phyloP scores from a whole-genome alignment of 2,888 invertebrate genomes.

The Drosophila stalkeri region DNA sequence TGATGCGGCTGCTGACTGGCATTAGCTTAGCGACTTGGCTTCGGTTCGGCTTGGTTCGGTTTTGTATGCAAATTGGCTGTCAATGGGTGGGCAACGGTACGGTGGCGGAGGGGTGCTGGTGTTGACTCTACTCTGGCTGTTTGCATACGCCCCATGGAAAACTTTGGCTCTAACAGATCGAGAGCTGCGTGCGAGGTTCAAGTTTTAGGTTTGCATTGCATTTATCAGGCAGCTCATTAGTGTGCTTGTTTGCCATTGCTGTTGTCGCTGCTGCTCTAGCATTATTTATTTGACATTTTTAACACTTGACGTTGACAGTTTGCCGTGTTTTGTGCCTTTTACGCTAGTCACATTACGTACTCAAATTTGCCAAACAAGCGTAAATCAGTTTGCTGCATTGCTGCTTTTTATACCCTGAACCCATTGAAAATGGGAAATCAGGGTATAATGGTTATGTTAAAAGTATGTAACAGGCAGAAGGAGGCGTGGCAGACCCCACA shows the following conservation, averaged over 20 bases:
- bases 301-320: conserved; percentile 67
- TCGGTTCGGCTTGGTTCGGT: conserved; percentile 35
- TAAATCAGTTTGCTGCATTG: conserved; percentile 69
- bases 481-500: too few species aligned
- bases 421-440: too few species aligned
- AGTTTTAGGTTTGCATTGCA: conserved; percentile 56
- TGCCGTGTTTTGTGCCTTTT: conserved; percentile 45
- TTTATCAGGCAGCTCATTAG: conserved; percentile 71
- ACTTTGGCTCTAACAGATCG: conserved; percentile 57
- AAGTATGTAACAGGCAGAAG: too few species aligned
- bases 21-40: conserved; percentile 48
- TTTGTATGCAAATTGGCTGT: conserved; percentile 72
- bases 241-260: conserved; percentile 51
- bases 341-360: conserved; percentile 47
- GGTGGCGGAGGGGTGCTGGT: background rate
- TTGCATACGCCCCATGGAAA: conserved; percentile 34
- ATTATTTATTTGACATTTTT: conserved; percentile 74
- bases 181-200: conserved; percentile 40
- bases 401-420: conserved; percentile 1
- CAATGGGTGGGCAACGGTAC: background rate
- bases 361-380: conserved; percentile 55
- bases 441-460: too few species aligned
- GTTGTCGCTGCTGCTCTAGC: conserved; percentile 42
- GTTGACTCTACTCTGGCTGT: conserved; percentile 20
- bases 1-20: conserved; percentile 38